phyloP scores from a whole-genome alignment of 2,113 vertebrate species.

The Odobenus rosmarus region DNA sequence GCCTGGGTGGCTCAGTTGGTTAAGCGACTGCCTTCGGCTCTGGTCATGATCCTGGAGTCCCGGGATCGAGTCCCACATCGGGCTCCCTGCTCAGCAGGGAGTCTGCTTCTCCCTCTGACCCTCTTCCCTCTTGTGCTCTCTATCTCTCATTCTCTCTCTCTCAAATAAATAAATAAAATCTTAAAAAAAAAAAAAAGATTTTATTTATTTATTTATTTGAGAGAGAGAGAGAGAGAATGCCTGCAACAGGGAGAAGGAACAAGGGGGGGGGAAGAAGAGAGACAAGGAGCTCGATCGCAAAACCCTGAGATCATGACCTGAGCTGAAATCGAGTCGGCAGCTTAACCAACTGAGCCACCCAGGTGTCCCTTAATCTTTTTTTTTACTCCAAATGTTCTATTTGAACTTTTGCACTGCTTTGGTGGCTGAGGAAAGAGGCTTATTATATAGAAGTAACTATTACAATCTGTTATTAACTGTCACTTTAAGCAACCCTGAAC shows the following conservation, averaged over 20 bases:
- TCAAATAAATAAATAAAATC: too few relatives aligned
- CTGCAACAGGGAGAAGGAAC: background rate
- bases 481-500: constrained; percentile 3
- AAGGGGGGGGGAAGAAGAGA: background rate
- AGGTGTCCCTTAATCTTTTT: background rate
- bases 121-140: too few relatives aligned
- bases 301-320: background rate
- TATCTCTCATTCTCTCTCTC: too few relatives aligned
- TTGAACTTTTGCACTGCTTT: constrained; percentile 36
- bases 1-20: too few relatives aligned
- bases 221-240: background rate
- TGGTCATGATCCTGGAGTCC: too few relatives aligned
- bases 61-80: too few relatives aligned
- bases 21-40: too few relatives aligned
- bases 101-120: too few relatives aligned
- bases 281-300: background rate
- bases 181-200: background rate
- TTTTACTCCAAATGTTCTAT: background rate
- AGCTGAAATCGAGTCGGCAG: background rate
- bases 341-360: background rate
- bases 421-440: constrained; percentile 13
- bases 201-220: background rate
- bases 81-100: too few relatives aligned
- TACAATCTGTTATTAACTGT: background rate
- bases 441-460: background rate